Percentiles rank a stretch among this genome's conserved stretches.
phyloP scores from a whole-genome alignment of 2,888 invertebrate species.

The Lycia hirtaria region DNA sequence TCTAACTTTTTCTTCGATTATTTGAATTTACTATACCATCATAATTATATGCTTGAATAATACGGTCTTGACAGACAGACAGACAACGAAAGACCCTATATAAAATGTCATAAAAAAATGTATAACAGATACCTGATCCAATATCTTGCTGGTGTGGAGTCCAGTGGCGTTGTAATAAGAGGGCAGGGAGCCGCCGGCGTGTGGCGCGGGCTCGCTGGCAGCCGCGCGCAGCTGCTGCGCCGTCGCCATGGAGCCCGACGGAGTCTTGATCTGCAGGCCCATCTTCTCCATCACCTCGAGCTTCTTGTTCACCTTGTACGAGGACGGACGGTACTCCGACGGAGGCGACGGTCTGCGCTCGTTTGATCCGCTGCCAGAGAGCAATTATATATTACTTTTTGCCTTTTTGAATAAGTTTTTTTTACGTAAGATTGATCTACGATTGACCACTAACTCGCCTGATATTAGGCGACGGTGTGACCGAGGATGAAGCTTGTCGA shows the following conservation, averaged over 20 bases:
- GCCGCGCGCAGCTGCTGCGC: conserved; percentile 84
- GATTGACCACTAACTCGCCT: no score
- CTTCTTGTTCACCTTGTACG: conserved; percentile 81
- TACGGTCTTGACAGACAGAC: no score
- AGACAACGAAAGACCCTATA: no score
- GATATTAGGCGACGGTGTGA: no score
- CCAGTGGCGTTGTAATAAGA: conserved; percentile 92
- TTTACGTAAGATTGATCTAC: no score
- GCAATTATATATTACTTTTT: no score
- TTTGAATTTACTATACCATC: no score
- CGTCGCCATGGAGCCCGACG: conserved; percentile 82
- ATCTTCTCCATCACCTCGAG: conserved; percentile 83
- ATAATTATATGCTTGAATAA: no score
- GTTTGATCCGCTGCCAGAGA: conserved; percentile 39
- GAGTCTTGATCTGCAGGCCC: conserved; percentile 83
- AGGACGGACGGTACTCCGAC: conserved; percentile 74
- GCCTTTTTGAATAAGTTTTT: no score
- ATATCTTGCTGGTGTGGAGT: conserved; percentile 91
- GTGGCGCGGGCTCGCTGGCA: conserved; percentile 68
- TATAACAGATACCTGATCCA: conserved; percentile 88
- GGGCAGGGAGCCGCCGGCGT: conserved; percentile 70
- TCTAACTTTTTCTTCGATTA: no score
- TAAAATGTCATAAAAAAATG: no score
- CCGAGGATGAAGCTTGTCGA: no score
- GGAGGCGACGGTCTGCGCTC: conserved; percentile 63